phyloP scores from a whole-genome alignment of 2,113 vertebrate species.

The Apodemus speciosus region DNA sequence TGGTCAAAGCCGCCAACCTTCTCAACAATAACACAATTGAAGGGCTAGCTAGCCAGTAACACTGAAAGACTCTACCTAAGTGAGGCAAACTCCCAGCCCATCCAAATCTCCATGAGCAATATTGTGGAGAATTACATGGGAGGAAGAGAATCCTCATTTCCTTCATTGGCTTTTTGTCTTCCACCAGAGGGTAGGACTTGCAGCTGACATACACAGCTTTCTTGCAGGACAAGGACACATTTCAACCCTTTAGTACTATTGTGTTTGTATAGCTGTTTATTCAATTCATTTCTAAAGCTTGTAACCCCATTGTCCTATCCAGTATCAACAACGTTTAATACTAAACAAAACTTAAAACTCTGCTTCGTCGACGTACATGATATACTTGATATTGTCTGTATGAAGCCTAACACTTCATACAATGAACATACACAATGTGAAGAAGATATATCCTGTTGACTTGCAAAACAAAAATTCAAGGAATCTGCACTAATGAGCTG shows the following conservation, averaged over 20 bases:
- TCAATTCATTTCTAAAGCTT: conserved; percentile 77
- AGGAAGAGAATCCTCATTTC: conserved; percentile 60
- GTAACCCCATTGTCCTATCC: conserved; percentile 77
- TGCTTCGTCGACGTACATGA: conserved; percentile 47
- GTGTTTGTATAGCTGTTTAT: conserved; percentile 71
- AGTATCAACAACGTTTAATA: conserved; percentile 68
- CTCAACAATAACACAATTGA: not conserved
- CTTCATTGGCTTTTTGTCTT: conserved; percentile 55
- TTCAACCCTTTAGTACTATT: conserved; percentile 71
- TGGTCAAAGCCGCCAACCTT: conserved; percentile 11
- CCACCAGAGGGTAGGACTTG: conserved; percentile 69
- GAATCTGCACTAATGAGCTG: conserved; percentile 43
- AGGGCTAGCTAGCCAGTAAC: conserved; percentile 45
- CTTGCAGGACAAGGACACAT: conserved; percentile 75
- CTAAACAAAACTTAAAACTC: conserved; percentile 69
- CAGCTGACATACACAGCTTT: conserved; percentile 64
- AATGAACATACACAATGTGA: not conserved
- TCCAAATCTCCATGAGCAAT: not conserved
- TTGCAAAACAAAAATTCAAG: conserved; percentile 60
- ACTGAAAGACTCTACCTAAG: conserved; percentile 52
- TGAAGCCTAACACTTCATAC: not conserved
- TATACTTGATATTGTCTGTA: not conserved
- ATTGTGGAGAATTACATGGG: conserved; percentile 64
- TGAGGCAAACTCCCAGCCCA: accelerated
- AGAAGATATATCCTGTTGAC: conserved; percentile 25